Evolutionary conservation across 2,797 vertebrate species (phyloP), one percentile per base, ranked within the genome.

Genomic region (Pangasius djambal): DNA sequence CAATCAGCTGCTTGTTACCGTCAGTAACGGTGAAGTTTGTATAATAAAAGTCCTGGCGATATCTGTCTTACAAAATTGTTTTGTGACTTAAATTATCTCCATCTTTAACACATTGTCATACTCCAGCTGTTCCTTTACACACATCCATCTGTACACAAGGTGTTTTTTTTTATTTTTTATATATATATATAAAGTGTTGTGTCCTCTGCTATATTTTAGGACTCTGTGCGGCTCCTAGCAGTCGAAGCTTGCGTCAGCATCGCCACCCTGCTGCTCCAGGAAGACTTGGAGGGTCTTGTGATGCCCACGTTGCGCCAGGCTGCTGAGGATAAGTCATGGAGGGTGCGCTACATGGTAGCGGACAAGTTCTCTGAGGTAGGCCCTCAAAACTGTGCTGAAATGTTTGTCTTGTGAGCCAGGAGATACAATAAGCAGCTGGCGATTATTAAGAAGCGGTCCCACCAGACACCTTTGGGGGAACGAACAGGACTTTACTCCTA

Each of bases 161-260:
- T 25, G 37, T 6, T 57, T 57, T 57, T 18, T 4, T 31, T 67
- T 31, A 18, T n/a, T n/a, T n/a, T n/a, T n/a, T n/a, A n/a, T n/a
- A n/a, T n/a, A n/a, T n/a, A n/a, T n/a, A n/a, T n/a, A n/a, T n/a
- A 20, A 2, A 50, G 28, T 31, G 10, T 37, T 59, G 8, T 34
- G 5, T 37, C 1, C 34, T 86, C 44, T 89, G 37, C 88, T 88
- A 2, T 25, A 1, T 3, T 85, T 89, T 92, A 97, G 97, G 97
- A 97, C 95, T 98, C 97, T 3, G 98, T 98, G 89, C 96, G 97
- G 8, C 95, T 98, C 37, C 92, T 98, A 79, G 97, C 97, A 1
- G 97, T 98, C 86, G 97, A 98, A 92, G 98, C 97, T 69, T 97
- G 97, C 86, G 98, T 98, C 77, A 97, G 96, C 91, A 97, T 98